Evolutionary conservation across 1,140 invertebrate species (phyloP).

Genomic region (Drosophila sucinea): DNA sequence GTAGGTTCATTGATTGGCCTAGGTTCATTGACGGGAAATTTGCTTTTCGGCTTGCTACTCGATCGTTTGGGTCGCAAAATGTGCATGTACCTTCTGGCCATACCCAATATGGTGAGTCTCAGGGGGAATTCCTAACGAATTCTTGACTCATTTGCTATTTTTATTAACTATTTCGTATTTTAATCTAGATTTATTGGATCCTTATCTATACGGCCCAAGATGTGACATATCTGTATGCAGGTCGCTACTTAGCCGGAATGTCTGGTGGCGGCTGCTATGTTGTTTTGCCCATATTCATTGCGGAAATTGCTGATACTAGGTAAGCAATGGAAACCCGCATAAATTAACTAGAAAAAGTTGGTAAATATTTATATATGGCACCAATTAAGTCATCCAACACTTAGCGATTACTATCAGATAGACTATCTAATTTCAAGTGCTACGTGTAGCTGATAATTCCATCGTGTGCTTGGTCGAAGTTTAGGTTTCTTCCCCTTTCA

Average conservation of each 20-base stretch:
- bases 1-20: slow-evolving; percentile 65
- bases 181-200: slow-evolving; percentile 63
- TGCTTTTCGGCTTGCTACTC: slow-evolving; percentile 59
- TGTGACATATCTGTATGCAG: slow-evolving; percentile 74
- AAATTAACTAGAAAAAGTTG: neutral
- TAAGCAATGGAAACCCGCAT: slow-evolving; percentile 32
- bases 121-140: slow-evolving; percentile 12
- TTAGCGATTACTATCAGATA: slow-evolving; percentile 1
- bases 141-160: slow-evolving; percentile 28
- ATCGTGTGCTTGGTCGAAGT: neutral
- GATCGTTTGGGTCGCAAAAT: slow-evolving; percentile 67
- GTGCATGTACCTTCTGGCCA: slow-evolving; percentile 67
- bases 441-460: slow-evolving; percentile 51
- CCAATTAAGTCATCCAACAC: slow-evolving; percentile 1
- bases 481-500: no score
- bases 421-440: slow-evolving; percentile 40
- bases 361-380: neutral
- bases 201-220: slow-evolving; percentile 64
- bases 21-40: slow-evolving; percentile 62
- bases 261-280: slow-evolving; percentile 70
- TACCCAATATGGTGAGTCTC: slow-evolving; percentile 64
- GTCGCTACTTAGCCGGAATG: slow-evolving; percentile 81
- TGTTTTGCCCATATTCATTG: slow-evolving; percentile 65
- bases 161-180: neutral
- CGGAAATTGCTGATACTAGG: slow-evolving; percentile 75